These are phyloP conservation scores for Acleris cristana DNA, from an alignment of 2,888 invertebrate genomes.

Conservation along the genomic window DNA sequence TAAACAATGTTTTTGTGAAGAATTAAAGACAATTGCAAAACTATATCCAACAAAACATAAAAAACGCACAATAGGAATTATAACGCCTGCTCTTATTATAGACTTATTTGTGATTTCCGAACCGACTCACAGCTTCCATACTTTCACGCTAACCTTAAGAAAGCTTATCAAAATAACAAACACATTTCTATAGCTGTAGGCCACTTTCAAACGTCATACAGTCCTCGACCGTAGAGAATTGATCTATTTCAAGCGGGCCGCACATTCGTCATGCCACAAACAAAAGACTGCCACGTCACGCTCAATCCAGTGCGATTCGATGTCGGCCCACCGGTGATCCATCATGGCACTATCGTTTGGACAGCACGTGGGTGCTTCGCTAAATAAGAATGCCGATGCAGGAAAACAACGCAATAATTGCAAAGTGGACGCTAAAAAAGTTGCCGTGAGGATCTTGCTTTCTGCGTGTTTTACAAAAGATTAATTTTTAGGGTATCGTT, in stretches of 20 bases:
- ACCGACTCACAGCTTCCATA: too few relatives aligned
- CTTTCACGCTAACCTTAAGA: too few relatives aligned
- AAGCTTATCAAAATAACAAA: too few relatives aligned
- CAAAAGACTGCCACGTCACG: constrained; percentile 15
- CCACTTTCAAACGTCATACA: constrained; percentile 5
- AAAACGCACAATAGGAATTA: too few relatives aligned
- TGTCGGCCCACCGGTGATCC: constrained; percentile 32
- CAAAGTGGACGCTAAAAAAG: not conserved
- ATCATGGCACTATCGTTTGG: constrained; percentile 35
- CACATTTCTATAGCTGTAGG: not conserved
- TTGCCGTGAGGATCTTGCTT: too few relatives aligned
- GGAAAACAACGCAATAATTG: not conserved
- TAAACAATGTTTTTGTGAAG: too few relatives aligned
- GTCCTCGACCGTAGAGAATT: constrained; percentile 18
- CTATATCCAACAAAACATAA: too few relatives aligned
- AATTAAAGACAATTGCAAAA: too few relatives aligned
- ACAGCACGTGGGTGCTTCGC: constrained; percentile 33
- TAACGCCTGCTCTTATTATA: too few relatives aligned
- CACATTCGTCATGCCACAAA: constrained; percentile 24
- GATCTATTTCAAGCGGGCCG: constrained; percentile 19
- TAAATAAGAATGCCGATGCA: not conserved
- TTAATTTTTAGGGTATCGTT: too few relatives aligned
- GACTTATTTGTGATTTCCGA: too few relatives aligned
- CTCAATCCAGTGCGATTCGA: constrained; percentile 24
- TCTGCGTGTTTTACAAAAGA: too few relatives aligned